Percentiles rank a stretch among this genome's conserved stretches.
Conservation (phyloP, 1,140 invertebrate genomes). For the Aphaenogaster ashmeadi region DNA sequence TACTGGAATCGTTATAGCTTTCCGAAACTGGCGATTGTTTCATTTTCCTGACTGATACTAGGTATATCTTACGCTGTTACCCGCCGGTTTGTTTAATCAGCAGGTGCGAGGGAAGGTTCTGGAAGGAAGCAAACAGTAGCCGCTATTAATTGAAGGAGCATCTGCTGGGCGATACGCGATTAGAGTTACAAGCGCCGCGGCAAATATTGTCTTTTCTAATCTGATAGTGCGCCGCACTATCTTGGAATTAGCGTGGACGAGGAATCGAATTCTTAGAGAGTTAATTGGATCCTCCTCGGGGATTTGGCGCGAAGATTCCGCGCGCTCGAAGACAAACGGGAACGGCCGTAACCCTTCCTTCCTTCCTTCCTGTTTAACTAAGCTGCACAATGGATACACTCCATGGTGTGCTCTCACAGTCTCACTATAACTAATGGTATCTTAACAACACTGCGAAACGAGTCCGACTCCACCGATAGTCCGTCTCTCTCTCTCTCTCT, state of each 20-base stretch:
- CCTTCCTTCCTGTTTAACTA: slow-evolving; percentile 69
- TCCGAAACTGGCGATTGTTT: slow-evolving; percentile 16
- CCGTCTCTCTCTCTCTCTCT: background rate
- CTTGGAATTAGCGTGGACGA: slow-evolving; percentile 81
- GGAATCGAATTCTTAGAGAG: slow-evolving; percentile 79
- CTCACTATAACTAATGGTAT: slow-evolving; percentile 59
- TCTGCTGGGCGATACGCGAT: slow-evolving; percentile 74
- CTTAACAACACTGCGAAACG: slow-evolving; percentile 47
- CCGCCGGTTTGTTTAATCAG: slow-evolving; percentile 58
- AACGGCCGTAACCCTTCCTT: slow-evolving; percentile 76
- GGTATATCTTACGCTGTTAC: slow-evolving; percentile 22
- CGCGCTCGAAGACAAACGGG: slow-evolving; percentile 73
- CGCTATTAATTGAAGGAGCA: slow-evolving; percentile 75
- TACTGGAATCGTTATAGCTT: background rate
- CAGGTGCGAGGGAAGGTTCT: slow-evolving; percentile 62
- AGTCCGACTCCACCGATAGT: background rate
- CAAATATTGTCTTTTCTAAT: slow-evolving; percentile 79
- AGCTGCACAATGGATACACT: slow-evolving; percentile 73
- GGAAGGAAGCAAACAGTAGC: slow-evolving; percentile 70
- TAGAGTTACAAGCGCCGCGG: slow-evolving; percentile 73
- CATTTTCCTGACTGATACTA: slow-evolving; percentile 31
- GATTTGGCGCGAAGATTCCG: slow-evolving; percentile 77
- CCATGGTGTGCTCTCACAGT: slow-evolving; percentile 13
- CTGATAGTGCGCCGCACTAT: slow-evolving; percentile 76
- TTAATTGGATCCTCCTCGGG: slow-evolving; percentile 81